phyloP scores from a whole-genome alignment of 1,140 invertebrate genomes.

The Drosophila hydei region DNA sequence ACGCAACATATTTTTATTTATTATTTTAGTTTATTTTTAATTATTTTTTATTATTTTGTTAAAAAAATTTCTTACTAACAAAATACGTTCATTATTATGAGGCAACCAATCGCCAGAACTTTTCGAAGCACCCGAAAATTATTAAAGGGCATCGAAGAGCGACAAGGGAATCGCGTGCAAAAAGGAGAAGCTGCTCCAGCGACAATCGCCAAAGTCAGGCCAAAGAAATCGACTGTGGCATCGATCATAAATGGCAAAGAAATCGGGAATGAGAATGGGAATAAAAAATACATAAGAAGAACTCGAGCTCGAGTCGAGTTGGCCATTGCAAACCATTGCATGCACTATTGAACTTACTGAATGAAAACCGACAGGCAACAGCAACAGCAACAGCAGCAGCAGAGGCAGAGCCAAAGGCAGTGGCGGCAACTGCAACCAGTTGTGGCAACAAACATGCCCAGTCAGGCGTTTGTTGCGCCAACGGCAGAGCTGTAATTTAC shows the following conservation, averaged over 20 bases:
- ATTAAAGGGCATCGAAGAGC: slow-evolving; percentile 29
- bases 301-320: slow-evolving; percentile 16
- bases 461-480: slow-evolving; percentile 61
- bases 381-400: slow-evolving; percentile 35
- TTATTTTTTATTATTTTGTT: too few relatives aligned
- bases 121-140: not conserved
- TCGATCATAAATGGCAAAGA: slow-evolving; percentile 73
- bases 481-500: slow-evolving; percentile 78
- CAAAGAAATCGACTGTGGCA: slow-evolving; percentile 72
- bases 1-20: too few relatives aligned
- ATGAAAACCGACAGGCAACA: slow-evolving; percentile 74
- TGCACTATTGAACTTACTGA: slow-evolving; percentile 81
- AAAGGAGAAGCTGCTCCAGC: slow-evolving; percentile 45
- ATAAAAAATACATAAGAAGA: slow-evolving; percentile 37
- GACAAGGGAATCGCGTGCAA: slow-evolving; percentile 72
- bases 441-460: slow-evolving; percentile 42
- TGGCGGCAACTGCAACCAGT: slow-evolving; percentile 28
- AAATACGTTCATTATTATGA: too few relatives aligned
- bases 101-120: not conserved
- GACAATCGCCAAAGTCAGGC: slow-evolving; percentile 61
- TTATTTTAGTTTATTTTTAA: too few relatives aligned
- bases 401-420: slow-evolving; percentile 18
- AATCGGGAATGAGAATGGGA: slow-evolving; percentile 16
- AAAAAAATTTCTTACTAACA: too few relatives aligned
- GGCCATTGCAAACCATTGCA: slow-evolving; percentile 46